Evolutionary conservation across 1,140 invertebrate species (phyloP), one percentile per base, ranked within the genome.

Genomic region (Cyrtorhinus lividipennis): DNA sequence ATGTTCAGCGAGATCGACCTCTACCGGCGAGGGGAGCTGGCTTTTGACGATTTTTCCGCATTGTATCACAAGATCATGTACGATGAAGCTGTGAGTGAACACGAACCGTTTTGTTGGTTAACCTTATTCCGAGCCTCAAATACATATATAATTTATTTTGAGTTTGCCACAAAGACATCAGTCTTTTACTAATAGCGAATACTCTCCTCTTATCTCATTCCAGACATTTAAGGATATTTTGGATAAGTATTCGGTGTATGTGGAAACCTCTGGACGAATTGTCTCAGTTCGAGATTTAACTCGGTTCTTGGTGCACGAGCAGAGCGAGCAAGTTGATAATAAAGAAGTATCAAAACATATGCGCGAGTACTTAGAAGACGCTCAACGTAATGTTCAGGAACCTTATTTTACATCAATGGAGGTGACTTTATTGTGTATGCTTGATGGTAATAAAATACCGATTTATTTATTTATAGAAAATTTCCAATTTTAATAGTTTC

Each of bases 41-140:
- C 84, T 20, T 96, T 94, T 76, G 91, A 95, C 74, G 90, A 92
- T 70, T 97, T 97, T 76, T 81, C 86, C 26, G 74, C 80, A 23
- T 75, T 96, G 1, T 94, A 94, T 71, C 84, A 93, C 68, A 90
- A 87, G 71, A 72, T 96, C 0, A 83, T 95, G 67, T 83, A 89
- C 76, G 85, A 90, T 71, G 80, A 84, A 72, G 79, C 78, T 74
- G 84, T 86, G 77, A 79, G 77, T 77, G 66, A 13, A 44, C 53
- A 10, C 53, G 56, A 26, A 63, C 64, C 30, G 46, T 61, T 57
- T 57, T 57, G 56, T 48, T 48, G 18, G 3, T 48, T 2, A 48
- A 48, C 38, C n/a, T 48, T 20, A 48, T 2, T 48, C n/a, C n/a
- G n/a, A n/a, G n/a, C n/a, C n/a, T n/a, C n/a, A n/a, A n/a, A n/a